Base-by-base conservation (phyloP, 2,888 invertebrate species). In the Pseudanteris insignis region DNA sequence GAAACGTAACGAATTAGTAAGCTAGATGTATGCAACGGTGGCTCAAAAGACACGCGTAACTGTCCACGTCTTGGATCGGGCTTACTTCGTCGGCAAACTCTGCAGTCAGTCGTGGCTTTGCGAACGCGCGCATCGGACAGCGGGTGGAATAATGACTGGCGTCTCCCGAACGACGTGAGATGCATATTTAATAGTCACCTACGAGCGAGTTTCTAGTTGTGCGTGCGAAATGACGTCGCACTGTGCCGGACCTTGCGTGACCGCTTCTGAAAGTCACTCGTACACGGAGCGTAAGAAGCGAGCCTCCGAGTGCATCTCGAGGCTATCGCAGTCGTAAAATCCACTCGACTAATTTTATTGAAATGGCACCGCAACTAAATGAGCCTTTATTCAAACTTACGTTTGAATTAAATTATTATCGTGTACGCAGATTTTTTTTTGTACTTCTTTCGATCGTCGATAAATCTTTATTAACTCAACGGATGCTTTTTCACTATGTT, bases 111-210 rank as follows among this genome's bases (percentile, higher is more conserved):
- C 21, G 29, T 8, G n/a, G 37, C 11, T 32, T 4, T 18, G 10
- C 24, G 25, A 32, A 28, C 12, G 37, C 40, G 44, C 50, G 40
- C 60, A 59, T 54, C 66, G 67, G 68, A 68, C 72, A 68, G 65
- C 70, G 72, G 72, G 73, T 74, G 69, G 75, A 73, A 73, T 73
- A 76, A 75, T 73, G 74, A 72, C 74, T 68, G 68, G 68, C 69
- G 72, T 68, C 69, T 67, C 68, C 70, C 61, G 68, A 69, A 74
- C 75, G 70, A 75, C 74, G 72, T 67, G 74, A 72, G 73, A 68
- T 74, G 75, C 75, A 76, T 76, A 74, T 72, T 72, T 73, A 73
- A 74, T 72, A 64, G 63, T 67, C 65, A 63, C 64, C 67, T 64
- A 67, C 51, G 57, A 47, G 57, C 51, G 40, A 64, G 55, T 66